Evolutionary conservation across 2,113 vertebrate species (phyloP), one percentile per base, ranked within the genome.

Genomic region (Notarius lentiginosus): DNA sequence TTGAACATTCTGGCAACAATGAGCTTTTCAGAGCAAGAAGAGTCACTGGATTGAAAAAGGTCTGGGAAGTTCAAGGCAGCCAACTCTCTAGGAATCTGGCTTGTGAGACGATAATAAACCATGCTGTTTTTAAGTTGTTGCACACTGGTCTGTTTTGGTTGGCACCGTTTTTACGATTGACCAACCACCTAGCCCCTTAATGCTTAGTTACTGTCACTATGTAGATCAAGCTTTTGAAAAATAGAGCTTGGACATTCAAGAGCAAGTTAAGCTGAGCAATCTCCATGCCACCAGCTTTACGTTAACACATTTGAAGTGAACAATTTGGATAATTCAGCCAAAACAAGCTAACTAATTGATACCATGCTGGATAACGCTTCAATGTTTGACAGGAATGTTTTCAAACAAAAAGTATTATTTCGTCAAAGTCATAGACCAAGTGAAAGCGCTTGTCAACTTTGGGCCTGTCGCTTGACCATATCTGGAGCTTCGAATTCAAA

Each of bases 61-160:
- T 80, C 41, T 60, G 27, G 2, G 20, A 41, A 60, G 27, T 34
- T 60, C 53, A 22, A 11, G 55, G 55, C 55, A 60, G 27, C 77
- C 77, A 58, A 34, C 15, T n/a, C 53, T 79, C 76, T 79, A 79
- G 27, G 77, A 80, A 17, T 80, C 18, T 80, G 56, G 77, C 55
- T 41, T 22, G 8, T 12, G 27, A 60, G 30, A 60, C 9, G 27
- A 80, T 60, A 58, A 79, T 22, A 80, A 80, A 20, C 17, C 30
- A 14, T 60, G 77, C 17, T 79, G 55, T 60, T 80, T 80, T 41
- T 34, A 60, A 22, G 55, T 80, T 79, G 77, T 30, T 56, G 53
- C 53, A 30, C 53, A 27, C n/a, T 56, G 76, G 53, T 41, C 17
- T 80, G 55, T 80, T 80, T 34, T 80, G 55, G 27, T 80, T 80